These are phyloP conservation scores for Proterorhinus semilunaris DNA, from an alignment of 2,113 vertebrate species.

Conservation along the genomic window DNA sequence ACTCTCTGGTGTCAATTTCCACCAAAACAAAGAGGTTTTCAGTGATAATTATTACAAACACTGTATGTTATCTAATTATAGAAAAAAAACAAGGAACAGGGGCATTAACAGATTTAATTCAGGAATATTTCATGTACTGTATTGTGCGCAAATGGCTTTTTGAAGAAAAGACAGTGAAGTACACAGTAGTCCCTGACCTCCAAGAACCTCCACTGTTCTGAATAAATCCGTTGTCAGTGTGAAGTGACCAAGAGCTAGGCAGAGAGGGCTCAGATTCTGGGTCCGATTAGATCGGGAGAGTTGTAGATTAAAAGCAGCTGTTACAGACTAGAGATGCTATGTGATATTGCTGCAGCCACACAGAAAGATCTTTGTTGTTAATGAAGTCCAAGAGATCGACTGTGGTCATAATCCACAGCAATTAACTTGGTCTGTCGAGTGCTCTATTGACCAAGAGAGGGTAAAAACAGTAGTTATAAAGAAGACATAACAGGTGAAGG, in stretches of 20 bases:
- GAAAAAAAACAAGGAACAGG: no score
- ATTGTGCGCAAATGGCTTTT: no score
- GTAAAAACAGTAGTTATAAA: not conserved
- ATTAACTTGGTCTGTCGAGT: not conserved
- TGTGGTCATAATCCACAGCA: conserved; percentile 3
- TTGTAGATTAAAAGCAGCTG: conserved; percentile 66
- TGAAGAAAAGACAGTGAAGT: no score
- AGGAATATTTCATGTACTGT: no score
- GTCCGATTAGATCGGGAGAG: conserved; percentile 48
- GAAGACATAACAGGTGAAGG: no score
- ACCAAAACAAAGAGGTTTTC: no score
- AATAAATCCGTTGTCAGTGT: conserved; percentile 40
- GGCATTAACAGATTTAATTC: no score
- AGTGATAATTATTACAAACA: no score
- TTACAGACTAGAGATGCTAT: conserved; percentile 44
- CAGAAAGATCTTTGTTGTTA: conserved; percentile 36
- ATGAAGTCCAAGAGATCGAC: conserved; percentile 38
- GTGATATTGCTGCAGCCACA: conserved; percentile 37
- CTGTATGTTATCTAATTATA: no score
- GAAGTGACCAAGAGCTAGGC: conserved; percentile 34
- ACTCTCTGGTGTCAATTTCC: no score
- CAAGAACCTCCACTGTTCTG: conserved; percentile 5
- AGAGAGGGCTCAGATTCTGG: conserved; percentile 47
- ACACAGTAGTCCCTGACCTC: not conserved
- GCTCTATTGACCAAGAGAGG: not conserved